phyloP scores from a whole-genome alignment of 2,888 invertebrate genomes.

The Microctonus hyperodae region DNA sequence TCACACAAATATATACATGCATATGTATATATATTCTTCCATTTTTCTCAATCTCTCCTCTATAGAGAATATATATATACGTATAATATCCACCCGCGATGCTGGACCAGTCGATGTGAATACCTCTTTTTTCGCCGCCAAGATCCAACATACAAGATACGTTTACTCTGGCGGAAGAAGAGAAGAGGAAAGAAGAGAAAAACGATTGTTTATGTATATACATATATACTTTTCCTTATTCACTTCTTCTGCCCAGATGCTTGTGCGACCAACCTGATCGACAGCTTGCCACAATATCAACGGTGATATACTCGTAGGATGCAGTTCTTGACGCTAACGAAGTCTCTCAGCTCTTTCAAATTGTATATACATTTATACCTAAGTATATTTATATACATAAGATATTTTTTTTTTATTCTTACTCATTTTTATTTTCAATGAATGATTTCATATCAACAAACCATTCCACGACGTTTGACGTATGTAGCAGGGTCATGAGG shows the following conservation, averaged over 20 bases:
- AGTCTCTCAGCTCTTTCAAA: slow-evolving; percentile 14
- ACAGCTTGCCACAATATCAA: slow-evolving; percentile 32
- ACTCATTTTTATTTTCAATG: slow-evolving; percentile 7
- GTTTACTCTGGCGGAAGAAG: slow-evolving; percentile 17
- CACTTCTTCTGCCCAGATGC: not conserved
- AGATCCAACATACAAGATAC: slow-evolving; percentile 24
- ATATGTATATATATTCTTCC: not conserved
- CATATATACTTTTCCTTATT: not conserved
- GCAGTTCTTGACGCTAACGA: slow-evolving; percentile 30
- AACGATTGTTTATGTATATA: not conserved
- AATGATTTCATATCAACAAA: slow-evolving; percentile 12
- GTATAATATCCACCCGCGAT: slow-evolving; percentile 23
- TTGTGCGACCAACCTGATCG: slow-evolving; percentile 25
- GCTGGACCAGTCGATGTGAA: not conserved
- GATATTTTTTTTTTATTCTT: slow-evolving; percentile 1
- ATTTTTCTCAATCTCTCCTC: not conserved
- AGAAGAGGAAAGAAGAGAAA: not conserved
- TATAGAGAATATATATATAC: not conserved
- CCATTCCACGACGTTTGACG: slow-evolving; percentile 14
- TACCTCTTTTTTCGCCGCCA: not conserved
- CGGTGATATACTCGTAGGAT: slow-evolving; percentile 27
- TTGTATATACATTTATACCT: not conserved
- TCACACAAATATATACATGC: not conserved
- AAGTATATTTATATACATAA: not conserved
- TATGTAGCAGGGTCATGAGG: not conserved